Percentiles rank a stretch among this genome's conserved stretches.
These are phyloP conservation scores for Nesoenas mayeri DNA, from an alignment of 2,113 vertebrate genomes.

Conservation along the genomic window DNA sequence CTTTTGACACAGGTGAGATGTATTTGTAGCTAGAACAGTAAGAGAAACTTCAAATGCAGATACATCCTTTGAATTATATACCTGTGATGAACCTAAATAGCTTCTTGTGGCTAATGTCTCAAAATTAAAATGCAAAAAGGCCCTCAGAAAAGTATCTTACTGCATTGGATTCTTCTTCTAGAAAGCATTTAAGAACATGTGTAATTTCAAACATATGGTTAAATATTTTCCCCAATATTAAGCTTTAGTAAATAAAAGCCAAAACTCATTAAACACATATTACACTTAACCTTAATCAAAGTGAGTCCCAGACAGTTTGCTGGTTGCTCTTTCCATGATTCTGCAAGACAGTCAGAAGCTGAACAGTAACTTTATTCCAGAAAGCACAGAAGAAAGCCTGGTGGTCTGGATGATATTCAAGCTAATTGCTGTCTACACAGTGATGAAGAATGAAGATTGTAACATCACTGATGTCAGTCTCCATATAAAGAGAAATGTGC, in stretches of 20 bases:
- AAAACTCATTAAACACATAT: slow-evolving; percentile 46
- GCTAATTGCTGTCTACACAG: not conserved
- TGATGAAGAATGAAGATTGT: not conserved
- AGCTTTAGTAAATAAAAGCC: slow-evolving; percentile 48
- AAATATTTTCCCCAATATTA: slow-evolving; percentile 8
- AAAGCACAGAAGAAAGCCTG: not conserved
- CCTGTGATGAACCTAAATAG: not conserved
- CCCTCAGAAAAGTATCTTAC: not conserved
- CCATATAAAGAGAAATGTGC: not conserved
- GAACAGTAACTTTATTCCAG: slow-evolving; percentile 4
- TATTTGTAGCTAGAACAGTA: not conserved
- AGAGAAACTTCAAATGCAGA: not conserved
- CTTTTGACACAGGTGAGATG: not conserved
- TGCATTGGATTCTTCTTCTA: not conserved
- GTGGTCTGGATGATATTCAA: not conserved
- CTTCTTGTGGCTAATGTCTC: not conserved
- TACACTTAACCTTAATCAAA: slow-evolving; percentile 43
- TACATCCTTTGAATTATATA: not conserved
- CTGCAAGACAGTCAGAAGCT: not conserved
- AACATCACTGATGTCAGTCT: not conserved
- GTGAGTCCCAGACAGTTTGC: slow-evolving; percentile 32
- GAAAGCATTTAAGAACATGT: not conserved
- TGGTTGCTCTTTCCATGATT: slow-evolving; percentile 39
- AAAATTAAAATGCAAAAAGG: not conserved
- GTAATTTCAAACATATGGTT: slow-evolving; percentile 48